Percentiles rank a stretch among this genome's conserved stretches.
Evolutionary conservation across 2,888 invertebrate species (phyloP).

Genomic region (Bugula neritina): DNA sequence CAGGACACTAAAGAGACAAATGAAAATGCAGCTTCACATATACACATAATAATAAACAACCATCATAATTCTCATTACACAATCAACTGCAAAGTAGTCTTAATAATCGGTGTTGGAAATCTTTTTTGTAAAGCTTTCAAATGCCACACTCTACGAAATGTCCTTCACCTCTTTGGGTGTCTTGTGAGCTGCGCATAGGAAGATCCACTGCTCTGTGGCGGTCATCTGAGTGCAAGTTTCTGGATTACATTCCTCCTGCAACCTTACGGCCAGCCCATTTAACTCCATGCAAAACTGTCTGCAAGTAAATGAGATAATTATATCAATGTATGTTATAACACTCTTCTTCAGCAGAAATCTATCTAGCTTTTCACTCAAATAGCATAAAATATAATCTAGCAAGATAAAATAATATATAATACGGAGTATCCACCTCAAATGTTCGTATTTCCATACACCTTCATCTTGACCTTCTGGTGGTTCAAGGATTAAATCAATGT

Average conservation of each 20-base stretch:
- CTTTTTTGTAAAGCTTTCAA: too few relatives aligned
- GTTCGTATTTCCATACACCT: constrained; percentile 99
- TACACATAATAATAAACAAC: neutral
- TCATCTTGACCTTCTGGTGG: constrained; percentile 97
- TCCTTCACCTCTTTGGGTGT: constrained; percentile 87
- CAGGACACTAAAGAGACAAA: constrained; percentile 71
- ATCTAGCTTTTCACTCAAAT: too few relatives aligned
- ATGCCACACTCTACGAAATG: too few relatives aligned
- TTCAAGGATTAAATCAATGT: constrained; percentile 86
- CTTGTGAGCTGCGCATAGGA: constrained; percentile 98
- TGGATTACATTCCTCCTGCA: constrained; percentile 85
- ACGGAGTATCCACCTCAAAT: constrained; percentile 75
- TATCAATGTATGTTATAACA: too few relatives aligned
- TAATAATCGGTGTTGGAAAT: too few relatives aligned
- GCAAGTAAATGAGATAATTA: too few relatives aligned
- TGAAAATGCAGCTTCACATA: too few relatives aligned
- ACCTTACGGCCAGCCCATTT: constrained; percentile 91
- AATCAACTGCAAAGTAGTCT: neutral
- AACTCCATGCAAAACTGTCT: constrained; percentile 99
- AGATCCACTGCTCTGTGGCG: constrained; percentile 99
- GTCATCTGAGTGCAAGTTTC: constrained; percentile 99
- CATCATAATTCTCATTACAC: neutral
- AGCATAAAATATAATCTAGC: too few relatives aligned
- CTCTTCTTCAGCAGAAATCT: too few relatives aligned
- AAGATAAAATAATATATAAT: too few relatives aligned